Percentiles rank a stretch among this genome's conserved stretches.
Conservation (phyloP, 2,797 vertebrate species). For the Pristis pectinata region DNA sequence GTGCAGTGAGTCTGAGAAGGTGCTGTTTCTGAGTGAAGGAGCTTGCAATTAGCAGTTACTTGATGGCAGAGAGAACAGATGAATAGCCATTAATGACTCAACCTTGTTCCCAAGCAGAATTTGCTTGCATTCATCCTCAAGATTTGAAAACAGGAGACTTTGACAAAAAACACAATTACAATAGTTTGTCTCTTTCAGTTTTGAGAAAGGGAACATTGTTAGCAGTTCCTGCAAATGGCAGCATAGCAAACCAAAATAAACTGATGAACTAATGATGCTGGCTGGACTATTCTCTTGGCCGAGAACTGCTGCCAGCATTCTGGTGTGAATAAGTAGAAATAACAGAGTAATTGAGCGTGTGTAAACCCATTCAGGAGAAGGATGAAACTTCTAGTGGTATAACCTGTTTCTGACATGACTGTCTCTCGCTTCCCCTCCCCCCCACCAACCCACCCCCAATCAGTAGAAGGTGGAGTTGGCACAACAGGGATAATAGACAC, state of each 20-base stretch:
- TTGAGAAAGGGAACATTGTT: constrained; percentile 5
- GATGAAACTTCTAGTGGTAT: neutral
- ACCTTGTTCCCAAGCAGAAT: neutral
- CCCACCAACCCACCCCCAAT: no score
- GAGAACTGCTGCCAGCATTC: neutral
- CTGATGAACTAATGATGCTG: no score
- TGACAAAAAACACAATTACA: neutral
- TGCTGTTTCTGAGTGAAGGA: neutral
- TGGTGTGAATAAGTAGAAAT: neutral
- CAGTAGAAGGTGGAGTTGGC: neutral
- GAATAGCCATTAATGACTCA: neutral
- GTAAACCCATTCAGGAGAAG: neutral
- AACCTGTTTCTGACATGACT: neutral
- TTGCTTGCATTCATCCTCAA: neutral
- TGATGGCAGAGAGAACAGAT: neutral
- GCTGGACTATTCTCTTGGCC: neutral
- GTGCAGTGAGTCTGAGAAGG: neutral
- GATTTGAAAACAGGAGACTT: constrained; percentile 22
- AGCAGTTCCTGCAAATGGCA: neutral
- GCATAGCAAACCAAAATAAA: neutral
- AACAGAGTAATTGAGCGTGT: neutral
- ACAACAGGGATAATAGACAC: neutral
- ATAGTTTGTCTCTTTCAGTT: constrained; percentile 24
- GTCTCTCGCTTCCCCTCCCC: no score
- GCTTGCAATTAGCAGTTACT: neutral